Base-by-base conservation (phyloP, 2,113 vertebrate genomes). In the Toxotes chatareus region DNA sequence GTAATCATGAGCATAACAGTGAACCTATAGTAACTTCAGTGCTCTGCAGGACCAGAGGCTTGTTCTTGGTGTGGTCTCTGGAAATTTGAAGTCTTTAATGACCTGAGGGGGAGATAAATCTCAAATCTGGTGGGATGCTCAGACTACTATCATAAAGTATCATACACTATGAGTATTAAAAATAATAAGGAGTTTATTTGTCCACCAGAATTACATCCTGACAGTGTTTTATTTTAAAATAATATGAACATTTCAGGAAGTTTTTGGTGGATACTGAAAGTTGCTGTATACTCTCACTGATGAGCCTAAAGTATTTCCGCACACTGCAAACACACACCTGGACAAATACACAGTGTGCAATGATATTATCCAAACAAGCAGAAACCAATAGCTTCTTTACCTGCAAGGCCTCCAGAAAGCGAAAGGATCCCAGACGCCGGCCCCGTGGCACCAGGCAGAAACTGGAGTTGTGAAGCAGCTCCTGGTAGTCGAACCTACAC, bases 361-460 rank as follows among this genome's bases (percentile, higher is more conserved):
- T 70, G 23, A 71, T 27, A 44, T 21, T 56, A 69, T 68, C 5
- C 42, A 57, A 17, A 27, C 12, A 10, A 49, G 16, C 60, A 51
- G 12, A 46, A 13, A 76, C n/a, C 32, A 32, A 21, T 1, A 31
- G 51, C 40, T 27, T 13, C 55, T 13, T 0, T 21, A 82, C 98
- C 97, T 98, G 96, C 77, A 99, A 92, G 3, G 97, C 97, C 91
- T 98, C 97, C 14, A 98, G 94, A 86, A 99, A 97, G 64, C 94
- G 95, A 44, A 95, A 96, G 34, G 97, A 96, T 6, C 95, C 97
- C 75, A 97, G 76, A 12, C 92, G 94, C 47, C 92, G 89, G 36
- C 97, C 96, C 0, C 97, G 95, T 16, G 97, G 97, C 49, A 99
- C 96, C 89, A 99, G 94, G 90, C 98, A 99, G 95, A 99, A 99